A percentile compares a stretch with the other conserved stretches of the same genome.
phyloP scores from a whole-genome alignment of 2,113 vertebrate species.

The Prunella fulvescens region DNA sequence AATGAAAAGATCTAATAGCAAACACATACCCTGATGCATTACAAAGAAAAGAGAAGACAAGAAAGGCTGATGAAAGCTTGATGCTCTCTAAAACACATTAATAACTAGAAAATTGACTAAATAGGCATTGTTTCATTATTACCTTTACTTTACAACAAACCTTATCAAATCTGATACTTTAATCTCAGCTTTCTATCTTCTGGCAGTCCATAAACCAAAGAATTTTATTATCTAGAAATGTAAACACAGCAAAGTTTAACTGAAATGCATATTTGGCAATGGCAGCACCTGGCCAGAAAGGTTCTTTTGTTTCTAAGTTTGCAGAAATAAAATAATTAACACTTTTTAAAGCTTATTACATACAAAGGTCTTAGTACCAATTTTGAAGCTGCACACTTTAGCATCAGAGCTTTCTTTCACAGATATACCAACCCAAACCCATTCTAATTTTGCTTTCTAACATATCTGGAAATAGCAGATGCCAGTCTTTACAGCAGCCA shows the following conservation, averaged over 20 bases:
- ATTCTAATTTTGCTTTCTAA: neutral
- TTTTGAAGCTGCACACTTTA: neutral
- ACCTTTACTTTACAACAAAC: neutral
- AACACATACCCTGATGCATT: neutral
- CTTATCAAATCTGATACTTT: neutral
- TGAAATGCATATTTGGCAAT: neutral
- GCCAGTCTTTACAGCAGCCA: neutral
- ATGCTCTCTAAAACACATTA: neutral
- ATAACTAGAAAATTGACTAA: neutral
- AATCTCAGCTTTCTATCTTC: slow-evolving; percentile 23
- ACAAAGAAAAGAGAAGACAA: neutral
- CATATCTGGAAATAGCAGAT: neutral
- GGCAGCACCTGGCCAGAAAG: neutral
- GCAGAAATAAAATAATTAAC: neutral
- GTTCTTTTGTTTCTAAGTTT: neutral
- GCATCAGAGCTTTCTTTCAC: neutral
- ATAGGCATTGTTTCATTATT: neutral
- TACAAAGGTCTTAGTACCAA: neutral
- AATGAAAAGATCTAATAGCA: neutral
- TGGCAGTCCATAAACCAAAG: slow-evolving; percentile 21
- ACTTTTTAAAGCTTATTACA: neutral
- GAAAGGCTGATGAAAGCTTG: neutral
- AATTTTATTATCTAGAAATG: slow-evolving; percentile 44
- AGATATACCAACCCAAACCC: neutral
- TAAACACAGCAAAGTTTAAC: slow-evolving; percentile 28